Evolutionary conservation across 1,140 invertebrate genomes (phyloP).

Genomic region (Heliconius nattereri): DNA sequence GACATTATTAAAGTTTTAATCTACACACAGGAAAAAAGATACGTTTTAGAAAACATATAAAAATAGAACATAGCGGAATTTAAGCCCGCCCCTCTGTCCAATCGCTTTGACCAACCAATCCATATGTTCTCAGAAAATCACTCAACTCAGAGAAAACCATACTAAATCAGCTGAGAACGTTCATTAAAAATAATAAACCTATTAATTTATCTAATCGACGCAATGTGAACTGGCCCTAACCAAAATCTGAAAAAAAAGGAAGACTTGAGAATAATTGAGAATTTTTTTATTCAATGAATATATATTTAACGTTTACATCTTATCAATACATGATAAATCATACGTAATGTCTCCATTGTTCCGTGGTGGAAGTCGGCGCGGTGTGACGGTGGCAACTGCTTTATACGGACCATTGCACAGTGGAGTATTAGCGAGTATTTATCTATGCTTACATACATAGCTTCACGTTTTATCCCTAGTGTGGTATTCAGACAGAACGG

Average conservation of each 20-base stretch:
- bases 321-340: neutral
- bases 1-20: neutral
- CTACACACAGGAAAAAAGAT: neutral
- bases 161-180: too few relatives aligned
- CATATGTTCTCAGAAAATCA: too few relatives aligned
- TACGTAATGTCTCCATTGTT: neutral
- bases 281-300: neutral
- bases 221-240: neutral
- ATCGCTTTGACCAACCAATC: too few relatives aligned
- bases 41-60: too few relatives aligned
- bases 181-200: too few relatives aligned
- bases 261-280: neutral
- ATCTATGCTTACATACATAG: too few relatives aligned
- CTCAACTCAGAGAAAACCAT: too few relatives aligned
- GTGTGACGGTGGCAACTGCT: constrained; percentile 7
- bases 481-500: too few relatives aligned
- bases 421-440: neutral
- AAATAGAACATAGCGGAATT: too few relatives aligned
- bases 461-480: too few relatives aligned
- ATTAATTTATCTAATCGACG: neutral
- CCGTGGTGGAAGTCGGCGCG: neutral
- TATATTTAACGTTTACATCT: neutral
- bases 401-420: neutral
- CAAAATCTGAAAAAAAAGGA: neutral
- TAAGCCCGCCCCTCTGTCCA: too few relatives aligned